phyloP scores from a whole-genome alignment of 2,113 vertebrate species.

The Colistium nudipinnis region DNA sequence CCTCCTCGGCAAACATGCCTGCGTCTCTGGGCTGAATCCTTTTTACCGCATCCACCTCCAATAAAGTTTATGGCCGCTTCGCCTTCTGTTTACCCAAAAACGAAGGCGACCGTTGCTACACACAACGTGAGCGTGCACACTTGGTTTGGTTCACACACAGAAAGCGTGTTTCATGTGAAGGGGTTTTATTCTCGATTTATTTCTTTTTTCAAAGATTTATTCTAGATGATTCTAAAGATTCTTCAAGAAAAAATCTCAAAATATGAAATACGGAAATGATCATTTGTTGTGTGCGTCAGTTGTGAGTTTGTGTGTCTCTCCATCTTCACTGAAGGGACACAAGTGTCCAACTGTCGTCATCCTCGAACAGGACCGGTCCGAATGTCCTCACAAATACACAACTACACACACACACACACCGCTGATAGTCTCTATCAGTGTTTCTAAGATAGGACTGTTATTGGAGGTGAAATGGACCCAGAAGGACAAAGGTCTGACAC shows the following conservation, averaged over 20 bases:
- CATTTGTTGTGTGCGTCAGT: too few species aligned
- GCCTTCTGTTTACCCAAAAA: slow-evolving; percentile 61
- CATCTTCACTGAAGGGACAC: too few species aligned
- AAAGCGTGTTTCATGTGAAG: background rate
- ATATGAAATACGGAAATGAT: too few species aligned
- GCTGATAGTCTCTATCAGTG: slow-evolving; percentile 59
- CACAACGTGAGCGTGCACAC: background rate
- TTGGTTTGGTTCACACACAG: background rate
- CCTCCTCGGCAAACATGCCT: slow-evolving; percentile 67
- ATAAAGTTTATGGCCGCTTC: slow-evolving; percentile 79
- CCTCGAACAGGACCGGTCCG: too few species aligned
- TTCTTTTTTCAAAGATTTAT: too few species aligned
- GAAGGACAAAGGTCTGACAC: slow-evolving; percentile 66
- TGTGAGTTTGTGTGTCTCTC: too few species aligned
- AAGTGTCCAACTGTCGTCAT: too few species aligned
- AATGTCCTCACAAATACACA: slow-evolving; percentile 8
- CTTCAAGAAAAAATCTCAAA: too few species aligned
- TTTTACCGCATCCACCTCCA: slow-evolving; percentile 60
- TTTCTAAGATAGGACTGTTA: slow-evolving; percentile 46
- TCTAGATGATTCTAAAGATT: too few species aligned
- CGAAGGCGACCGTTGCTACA: slow-evolving; percentile 42
- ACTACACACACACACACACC: slow-evolving; percentile 20
- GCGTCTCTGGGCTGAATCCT: slow-evolving; percentile 72
- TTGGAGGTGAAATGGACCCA: slow-evolving; percentile 44
- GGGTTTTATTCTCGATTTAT: too few species aligned